Evolutionary conservation across 2,113 vertebrate species (phyloP), one percentile per base, ranked within the genome.

Genomic region (Bungarus multicinctus): DNA sequence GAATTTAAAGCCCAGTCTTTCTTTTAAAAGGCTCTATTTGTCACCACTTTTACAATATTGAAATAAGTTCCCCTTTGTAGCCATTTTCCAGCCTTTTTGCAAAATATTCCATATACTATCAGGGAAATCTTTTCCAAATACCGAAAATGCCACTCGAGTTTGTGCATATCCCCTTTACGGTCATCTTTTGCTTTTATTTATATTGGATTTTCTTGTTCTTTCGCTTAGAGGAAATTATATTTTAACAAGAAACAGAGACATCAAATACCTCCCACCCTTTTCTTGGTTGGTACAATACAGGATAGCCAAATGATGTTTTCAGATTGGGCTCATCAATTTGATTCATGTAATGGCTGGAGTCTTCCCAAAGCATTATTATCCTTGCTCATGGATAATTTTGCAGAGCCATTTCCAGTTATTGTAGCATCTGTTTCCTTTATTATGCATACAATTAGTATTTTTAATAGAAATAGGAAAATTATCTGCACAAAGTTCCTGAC

Each of bases 121-220:
- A 94, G n/a, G 52, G 53, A 60, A 86, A 92, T 69, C 27, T 91
- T n/a, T 92, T 60, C 89, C 88, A 92, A 95, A 96, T 91, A 94
- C 91, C 64, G 34, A 4, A 45, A 0, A 0, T 20, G 53, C 53
- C 53, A 88, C 89, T 92, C 47, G 6, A 60, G n/a, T 89, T 91
- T 91, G n/a, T 53, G n/a, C 87, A 52, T 91, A 53, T 92, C 55
- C 58, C 52, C 92, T 92, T 25, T 87, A 93, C 10, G 4, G 47
- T 53, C 89, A 30, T 85, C 39, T 89, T 90, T 64, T 14, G 92
- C 91, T 91, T 87, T 52, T 25, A 23, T 69, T 90, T 25, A 0
- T 88, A 94, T 1, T 89, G 47, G 3, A 0, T 47, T 88, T 92
- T 85, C 45, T 22, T 2, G 47, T 22, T 2, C 85, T 12, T 64